phyloP scores from a whole-genome alignment of 2,888 invertebrate genomes.

The Enoplolaimus lenunculus region DNA sequence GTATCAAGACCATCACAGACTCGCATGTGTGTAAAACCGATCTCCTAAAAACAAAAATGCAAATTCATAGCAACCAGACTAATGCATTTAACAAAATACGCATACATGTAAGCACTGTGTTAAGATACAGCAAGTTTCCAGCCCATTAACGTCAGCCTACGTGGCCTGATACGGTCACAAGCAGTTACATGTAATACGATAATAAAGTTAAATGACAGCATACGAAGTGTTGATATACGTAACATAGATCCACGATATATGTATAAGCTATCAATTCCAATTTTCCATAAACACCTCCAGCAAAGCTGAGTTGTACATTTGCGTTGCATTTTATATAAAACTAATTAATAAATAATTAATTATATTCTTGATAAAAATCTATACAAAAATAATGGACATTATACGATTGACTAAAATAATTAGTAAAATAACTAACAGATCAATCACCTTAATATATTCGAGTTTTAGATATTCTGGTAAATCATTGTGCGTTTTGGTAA shows the following conservation, averaged over 20 bases:
- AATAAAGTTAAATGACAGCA: too few relatives aligned
- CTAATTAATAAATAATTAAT: too few relatives aligned
- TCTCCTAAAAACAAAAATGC: constrained; percentile 52
- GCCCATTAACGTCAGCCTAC: too few relatives aligned
- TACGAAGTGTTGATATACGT: too few relatives aligned
- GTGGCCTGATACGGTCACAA: too few relatives aligned
- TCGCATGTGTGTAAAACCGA: constrained; percentile 74
- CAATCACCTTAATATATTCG: constrained; percentile 59
- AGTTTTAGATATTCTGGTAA: constrained; percentile 67
- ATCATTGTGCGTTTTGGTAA: constrained; percentile 63
- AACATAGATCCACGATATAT: too few relatives aligned
- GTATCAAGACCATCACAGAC: constrained; percentile 74
- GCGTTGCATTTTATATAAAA: too few relatives aligned
- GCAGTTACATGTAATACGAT: too few relatives aligned
- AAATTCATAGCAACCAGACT: neutral
- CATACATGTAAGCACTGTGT: constrained; percentile 4
- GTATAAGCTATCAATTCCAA: too few relatives aligned
- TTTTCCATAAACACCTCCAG: too few relatives aligned
- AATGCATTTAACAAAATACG: constrained; percentile 19
- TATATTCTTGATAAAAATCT: neutral
- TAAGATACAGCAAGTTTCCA: too few relatives aligned
- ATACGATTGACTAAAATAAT: neutral
- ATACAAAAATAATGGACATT: neutral
- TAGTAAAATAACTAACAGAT: neutral
- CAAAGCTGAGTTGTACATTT: too few relatives aligned